A percentile compares a stretch with the other conserved stretches of the same genome.
Evolutionary conservation across 2,113 vertebrate species (phyloP).

Genomic region (Lophura nycthemera): DNA sequence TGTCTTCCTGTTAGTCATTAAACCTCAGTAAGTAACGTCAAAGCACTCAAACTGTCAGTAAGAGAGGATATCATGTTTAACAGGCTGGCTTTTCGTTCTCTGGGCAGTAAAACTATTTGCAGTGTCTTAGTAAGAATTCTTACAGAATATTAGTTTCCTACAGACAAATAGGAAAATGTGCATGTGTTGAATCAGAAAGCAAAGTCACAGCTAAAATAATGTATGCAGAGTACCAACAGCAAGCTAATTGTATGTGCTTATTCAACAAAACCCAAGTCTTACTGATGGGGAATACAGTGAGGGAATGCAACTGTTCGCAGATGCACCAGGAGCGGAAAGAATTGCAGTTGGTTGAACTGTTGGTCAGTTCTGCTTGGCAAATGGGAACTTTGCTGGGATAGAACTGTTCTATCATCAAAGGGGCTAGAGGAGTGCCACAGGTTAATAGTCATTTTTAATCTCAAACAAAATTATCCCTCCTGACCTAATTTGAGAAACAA

Average conservation of each 20-base stretch:
- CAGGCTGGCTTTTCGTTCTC: not conserved
- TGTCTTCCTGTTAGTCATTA: conserved; percentile 3
- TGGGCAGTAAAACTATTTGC: not conserved
- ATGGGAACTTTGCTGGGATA: conserved; percentile 8
- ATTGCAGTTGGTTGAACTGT: not conserved
- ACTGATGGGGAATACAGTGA: not conserved
- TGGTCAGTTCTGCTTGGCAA: conserved; percentile 19
- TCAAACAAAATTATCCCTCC: not conserved
- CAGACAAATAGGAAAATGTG: not conserved
- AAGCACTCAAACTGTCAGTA: not conserved
- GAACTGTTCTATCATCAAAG: not conserved
- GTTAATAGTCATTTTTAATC: not conserved
- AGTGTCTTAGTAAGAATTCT: not conserved
- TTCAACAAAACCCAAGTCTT: not conserved
- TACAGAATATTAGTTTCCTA: not conserved
- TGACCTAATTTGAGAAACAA: conserved; percentile 46
- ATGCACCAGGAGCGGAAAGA: not conserved
- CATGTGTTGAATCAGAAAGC: conserved; percentile 11
- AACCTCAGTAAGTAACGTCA: not conserved
- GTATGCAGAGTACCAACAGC: not conserved
- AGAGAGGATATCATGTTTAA: not conserved
- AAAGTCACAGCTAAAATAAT: conserved; percentile 1
- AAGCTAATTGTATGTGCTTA: not conserved
- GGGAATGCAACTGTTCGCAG: conserved; percentile 6
- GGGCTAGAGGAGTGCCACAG: conserved; percentile 14